phyloP scores from a whole-genome alignment of 2,113 vertebrate species.

The Monopterus albus region DNA sequence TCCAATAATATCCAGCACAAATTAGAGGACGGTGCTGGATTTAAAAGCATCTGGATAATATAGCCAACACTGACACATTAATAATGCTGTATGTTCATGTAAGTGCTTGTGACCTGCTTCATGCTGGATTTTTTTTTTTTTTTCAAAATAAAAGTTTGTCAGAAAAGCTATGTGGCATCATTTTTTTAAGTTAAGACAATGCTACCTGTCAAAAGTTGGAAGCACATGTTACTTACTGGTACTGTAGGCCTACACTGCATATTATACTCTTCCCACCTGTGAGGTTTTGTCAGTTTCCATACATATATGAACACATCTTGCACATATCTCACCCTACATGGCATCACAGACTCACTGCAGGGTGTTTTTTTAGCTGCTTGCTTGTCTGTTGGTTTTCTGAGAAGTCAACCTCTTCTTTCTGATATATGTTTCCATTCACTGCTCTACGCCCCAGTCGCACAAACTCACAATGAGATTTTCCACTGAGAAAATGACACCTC shows the following conservation, averaged over 20 bases:
- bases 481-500: not conserved
- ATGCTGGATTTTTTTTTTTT: not conserved
- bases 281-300: not conserved
- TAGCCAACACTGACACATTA: not conserved
- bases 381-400: conserved; percentile 1
- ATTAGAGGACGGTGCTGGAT: not conserved
- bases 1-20: not conserved
- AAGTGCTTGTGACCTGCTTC: not conserved
- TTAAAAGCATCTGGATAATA: not conserved
- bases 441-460: not conserved
- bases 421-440: not conserved
- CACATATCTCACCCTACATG: not conserved
- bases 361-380: conserved; percentile 10
- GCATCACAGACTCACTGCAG: not conserved
- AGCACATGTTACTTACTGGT: too few species aligned
- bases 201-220: too few species aligned
- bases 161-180: not conserved
- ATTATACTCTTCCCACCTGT: not conserved
- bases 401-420: conserved; percentile 14
- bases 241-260: too few species aligned
- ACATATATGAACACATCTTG: not conserved
- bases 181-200: not conserved
- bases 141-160: not conserved
- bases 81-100: not conserved
- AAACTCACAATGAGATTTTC: not conserved